Conservation (phyloP, 1,140 invertebrate genomes). For the Drosophila chauvacae region DNA sequence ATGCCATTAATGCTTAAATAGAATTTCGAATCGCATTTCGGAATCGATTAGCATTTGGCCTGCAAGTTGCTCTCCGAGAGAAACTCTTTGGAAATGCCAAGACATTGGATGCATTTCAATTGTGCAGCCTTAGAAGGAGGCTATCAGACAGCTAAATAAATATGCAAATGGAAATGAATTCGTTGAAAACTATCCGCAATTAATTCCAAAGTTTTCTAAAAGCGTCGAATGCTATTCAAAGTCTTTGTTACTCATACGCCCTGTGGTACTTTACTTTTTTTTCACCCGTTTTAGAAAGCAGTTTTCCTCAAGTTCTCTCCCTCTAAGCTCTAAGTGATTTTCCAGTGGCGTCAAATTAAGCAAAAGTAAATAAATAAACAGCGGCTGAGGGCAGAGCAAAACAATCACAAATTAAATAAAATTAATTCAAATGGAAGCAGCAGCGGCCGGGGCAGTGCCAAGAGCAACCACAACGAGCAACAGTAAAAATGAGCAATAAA, state of each 20-base stretch:
- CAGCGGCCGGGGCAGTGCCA: constrained; percentile 3
- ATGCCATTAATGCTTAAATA: constrained; percentile 71
- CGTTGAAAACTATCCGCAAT: not conserved
- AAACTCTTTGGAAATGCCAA: not conserved
- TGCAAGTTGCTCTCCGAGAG: not conserved
- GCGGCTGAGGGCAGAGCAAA: constrained; percentile 14
- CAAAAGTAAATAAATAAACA: constrained; percentile 73
- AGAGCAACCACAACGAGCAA: constrained; percentile 26
- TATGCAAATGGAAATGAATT: constrained; percentile 11
- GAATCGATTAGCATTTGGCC: constrained; percentile 61
- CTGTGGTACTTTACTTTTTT: not conserved
- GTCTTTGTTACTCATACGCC: not conserved
- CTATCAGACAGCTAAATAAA: constrained; percentile 15
- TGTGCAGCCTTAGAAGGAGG: constrained; percentile 21
- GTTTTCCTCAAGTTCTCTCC: not conserved
- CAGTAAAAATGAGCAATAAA: constrained; percentile 57
- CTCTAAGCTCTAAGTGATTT: not conserved
- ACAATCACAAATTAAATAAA: constrained; percentile 68
- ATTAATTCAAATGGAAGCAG: constrained; percentile 71
- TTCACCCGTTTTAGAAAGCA: too few species aligned
- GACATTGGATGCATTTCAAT: constrained; percentile 46
- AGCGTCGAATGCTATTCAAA: not conserved
- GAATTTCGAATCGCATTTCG: constrained; percentile 63
- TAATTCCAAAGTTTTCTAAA: constrained; percentile 3
- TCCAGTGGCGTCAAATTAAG: constrained; percentile 53